These are phyloP conservation scores for Crocuta crocuta DNA, from an alignment of 2,113 vertebrate species.

Conservation along the genomic window DNA sequence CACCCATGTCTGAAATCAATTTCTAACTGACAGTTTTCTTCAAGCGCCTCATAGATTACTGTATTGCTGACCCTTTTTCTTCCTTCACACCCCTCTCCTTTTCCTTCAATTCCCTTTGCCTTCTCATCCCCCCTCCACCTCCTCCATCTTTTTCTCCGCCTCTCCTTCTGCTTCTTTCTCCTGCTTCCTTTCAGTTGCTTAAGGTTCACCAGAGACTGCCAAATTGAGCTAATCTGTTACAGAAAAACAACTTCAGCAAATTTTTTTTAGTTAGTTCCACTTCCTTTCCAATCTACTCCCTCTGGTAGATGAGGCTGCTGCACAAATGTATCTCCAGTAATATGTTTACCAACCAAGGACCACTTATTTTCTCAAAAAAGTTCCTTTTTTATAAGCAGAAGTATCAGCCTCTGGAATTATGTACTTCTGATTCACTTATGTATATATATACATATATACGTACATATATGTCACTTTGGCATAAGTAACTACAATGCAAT, in stretches of 20 bases:
- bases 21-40: neutral
- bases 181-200: neutral
- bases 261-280: neutral
- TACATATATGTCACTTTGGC: neutral
- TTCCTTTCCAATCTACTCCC: neutral
- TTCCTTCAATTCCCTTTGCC: neutral
- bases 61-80: neutral
- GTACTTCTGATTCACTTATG: neutral
- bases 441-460: neutral
- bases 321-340: neutral
- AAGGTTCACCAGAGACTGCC: neutral
- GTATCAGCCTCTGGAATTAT: neutral
- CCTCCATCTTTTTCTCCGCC: neutral
- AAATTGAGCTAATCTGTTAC: neutral
- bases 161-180: neutral
- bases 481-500: neutral
- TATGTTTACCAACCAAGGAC: neutral
- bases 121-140: neutral
- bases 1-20: neutral
- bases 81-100: neutral
- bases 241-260: neutral
- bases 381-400: neutral
- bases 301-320: neutral
- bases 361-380: neutral
- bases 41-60: neutral